These are phyloP conservation scores for Ophonus ardosiacus DNA, from an alignment of 2,888 invertebrate genomes.

Conservation along the genomic window DNA sequence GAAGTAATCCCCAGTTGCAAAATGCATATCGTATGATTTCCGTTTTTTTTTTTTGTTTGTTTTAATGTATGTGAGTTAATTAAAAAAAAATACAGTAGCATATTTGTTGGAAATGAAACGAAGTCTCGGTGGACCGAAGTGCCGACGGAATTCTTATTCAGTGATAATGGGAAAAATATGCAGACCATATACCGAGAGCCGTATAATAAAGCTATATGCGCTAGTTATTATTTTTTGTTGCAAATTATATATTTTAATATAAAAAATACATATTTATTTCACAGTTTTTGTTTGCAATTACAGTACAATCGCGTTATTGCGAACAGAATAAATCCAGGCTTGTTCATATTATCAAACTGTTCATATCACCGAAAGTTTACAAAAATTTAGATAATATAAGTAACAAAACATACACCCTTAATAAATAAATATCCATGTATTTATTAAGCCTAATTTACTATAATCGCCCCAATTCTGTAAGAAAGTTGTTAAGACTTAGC, in stretches of 20 bases:
- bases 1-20: background rate
- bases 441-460: too few relatives aligned
- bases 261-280: too few relatives aligned
- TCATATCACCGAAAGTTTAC: too few relatives aligned
- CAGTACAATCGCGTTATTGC: too few relatives aligned
- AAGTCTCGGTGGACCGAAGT: constrained; percentile 12
- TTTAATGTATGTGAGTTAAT: constrained; percentile 57
- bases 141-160: constrained; percentile 41
- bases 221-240: constrained; percentile 12
- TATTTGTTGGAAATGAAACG: constrained; percentile 33
- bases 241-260: background rate
- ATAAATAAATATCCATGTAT: too few relatives aligned
- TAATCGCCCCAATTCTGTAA: too few relatives aligned
- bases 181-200: constrained; percentile 8
- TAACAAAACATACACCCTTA: too few relatives aligned
- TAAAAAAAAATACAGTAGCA: constrained; percentile 54
- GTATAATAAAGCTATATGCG: constrained; percentile 23
- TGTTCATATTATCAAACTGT: too few relatives aligned
- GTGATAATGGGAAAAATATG: constrained; percentile 58
- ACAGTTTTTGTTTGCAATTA: too few relatives aligned
- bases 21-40: constrained; percentile 15
- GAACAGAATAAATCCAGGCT: too few relatives aligned
- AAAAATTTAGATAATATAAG: too few relatives aligned
- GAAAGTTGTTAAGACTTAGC: too few relatives aligned
- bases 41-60: background rate